Percentiles rank a stretch among this genome's conserved stretches.
Evolutionary conservation across 2,888 invertebrate species (phyloP).

Genomic region (Molanna angustata): DNA sequence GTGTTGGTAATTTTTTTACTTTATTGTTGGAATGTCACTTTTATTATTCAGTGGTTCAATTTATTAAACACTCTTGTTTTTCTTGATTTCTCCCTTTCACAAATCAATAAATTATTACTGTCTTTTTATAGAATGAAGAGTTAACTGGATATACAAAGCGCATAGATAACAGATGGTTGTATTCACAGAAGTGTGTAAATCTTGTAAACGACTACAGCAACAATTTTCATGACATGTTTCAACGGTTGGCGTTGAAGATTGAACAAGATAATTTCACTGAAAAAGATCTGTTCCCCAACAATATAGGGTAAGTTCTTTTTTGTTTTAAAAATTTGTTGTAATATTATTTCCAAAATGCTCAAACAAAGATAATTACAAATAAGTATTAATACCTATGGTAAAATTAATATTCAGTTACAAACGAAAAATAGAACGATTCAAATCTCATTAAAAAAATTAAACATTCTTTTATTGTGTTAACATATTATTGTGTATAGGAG

Average conservation of each 20-base stretch:
- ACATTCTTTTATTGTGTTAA: too few relatives aligned
- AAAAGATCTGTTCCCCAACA: slow-evolving; percentile 63
- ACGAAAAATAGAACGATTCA: too few relatives aligned
- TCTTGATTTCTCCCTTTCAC: neutral
- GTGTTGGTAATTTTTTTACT: too few relatives aligned
- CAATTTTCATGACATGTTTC: slow-evolving; percentile 72
- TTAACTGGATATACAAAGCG: slow-evolving; percentile 81
- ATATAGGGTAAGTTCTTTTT: slow-evolving; percentile 47
- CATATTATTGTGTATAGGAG: too few relatives aligned
- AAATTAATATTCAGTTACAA: too few relatives aligned
- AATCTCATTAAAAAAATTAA: too few relatives aligned
- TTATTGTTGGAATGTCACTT: too few relatives aligned
- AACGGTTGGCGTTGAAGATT: slow-evolving; percentile 48
- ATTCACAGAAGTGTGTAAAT: slow-evolving; percentile 71
- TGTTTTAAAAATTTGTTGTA: neutral
- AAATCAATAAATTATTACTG: neutral
- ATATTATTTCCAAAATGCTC: too few relatives aligned
- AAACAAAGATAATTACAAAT: too few relatives aligned
- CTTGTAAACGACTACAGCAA: slow-evolving; percentile 68
- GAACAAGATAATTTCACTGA: slow-evolving; percentile 63
- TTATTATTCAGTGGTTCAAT: too few relatives aligned
- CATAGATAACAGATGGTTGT: slow-evolving; percentile 70
- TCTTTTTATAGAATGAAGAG: slow-evolving; percentile 56
- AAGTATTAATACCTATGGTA: too few relatives aligned
- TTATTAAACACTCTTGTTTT: neutral